These are phyloP conservation scores for Wiebesia pumilae DNA, from an alignment of 1,140 invertebrate species.

Conservation along the genomic window DNA sequence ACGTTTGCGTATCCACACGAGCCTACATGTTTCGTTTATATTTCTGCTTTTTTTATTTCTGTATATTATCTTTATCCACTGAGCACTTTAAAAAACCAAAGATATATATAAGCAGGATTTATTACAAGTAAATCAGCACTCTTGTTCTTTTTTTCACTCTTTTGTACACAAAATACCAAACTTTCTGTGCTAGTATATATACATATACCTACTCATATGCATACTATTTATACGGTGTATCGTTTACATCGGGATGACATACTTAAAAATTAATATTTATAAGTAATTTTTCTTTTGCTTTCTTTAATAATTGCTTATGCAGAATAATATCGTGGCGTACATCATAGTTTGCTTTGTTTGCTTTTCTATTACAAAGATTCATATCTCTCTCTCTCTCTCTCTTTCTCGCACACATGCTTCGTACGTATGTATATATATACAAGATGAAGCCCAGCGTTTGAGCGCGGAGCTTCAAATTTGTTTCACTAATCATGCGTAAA, in stretches of 20 bases:
- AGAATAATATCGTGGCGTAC: conserved; percentile 60
- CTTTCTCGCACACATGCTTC: conserved; percentile 32
- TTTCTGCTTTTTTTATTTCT: conserved; percentile 29
- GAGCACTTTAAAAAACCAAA: conserved; percentile 36
- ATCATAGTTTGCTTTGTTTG: conserved; percentile 52
- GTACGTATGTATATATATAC: conserved; percentile 60
- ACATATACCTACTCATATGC: conserved; percentile 57
- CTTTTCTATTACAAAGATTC: conserved; percentile 55
- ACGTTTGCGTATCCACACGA: background rate
- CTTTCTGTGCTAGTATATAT: conserved; percentile 62
- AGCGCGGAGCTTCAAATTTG: conserved; percentile 50
- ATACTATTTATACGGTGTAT: conserved; percentile 63
- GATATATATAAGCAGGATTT: conserved; percentile 25
- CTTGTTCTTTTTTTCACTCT: conserved; percentile 6
- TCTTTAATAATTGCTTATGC: conserved; percentile 55
- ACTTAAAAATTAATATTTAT: conserved; percentile 65
- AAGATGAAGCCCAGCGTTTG: conserved; percentile 48
- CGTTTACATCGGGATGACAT: conserved; percentile 58
- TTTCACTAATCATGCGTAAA: conserved; percentile 52
- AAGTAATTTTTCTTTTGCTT: conserved; percentile 53
- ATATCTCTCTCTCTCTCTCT: conserved; percentile 32
- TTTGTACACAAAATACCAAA: conserved; percentile 72
- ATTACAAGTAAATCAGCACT: conserved; percentile 21
- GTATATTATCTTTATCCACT: conserved; percentile 21
- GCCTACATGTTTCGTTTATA: conserved; percentile 19